Conservation (phyloP, 2,113 vertebrate genomes). For the Pampusana beccarii region DNA sequence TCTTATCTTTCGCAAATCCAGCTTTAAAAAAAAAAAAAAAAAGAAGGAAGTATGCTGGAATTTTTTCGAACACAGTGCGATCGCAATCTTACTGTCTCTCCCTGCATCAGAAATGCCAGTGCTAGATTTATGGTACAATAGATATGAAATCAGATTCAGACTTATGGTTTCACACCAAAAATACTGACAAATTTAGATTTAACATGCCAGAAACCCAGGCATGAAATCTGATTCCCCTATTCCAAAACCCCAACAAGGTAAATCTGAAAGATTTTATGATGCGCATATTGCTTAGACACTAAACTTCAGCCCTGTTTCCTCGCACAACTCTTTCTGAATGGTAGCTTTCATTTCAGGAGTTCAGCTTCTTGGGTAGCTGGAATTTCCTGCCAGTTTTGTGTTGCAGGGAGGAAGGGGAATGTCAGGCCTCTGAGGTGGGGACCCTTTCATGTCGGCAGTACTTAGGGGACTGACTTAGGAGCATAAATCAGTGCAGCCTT, state of each 20-base stretch:
- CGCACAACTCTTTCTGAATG: background rate
- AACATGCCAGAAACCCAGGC: background rate
- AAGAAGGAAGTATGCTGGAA: background rate
- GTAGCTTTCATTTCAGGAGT: conserved; percentile 2
- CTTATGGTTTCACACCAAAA: background rate
- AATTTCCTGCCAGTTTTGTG: background rate
- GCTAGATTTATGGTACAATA: background rate
- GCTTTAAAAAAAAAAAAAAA: background rate
- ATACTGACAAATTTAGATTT: background rate
- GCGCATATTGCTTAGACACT: background rate
- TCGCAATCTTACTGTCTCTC: background rate
- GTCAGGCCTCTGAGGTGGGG: background rate
- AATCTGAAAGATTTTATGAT: background rate
- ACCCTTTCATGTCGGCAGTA: conserved; percentile 4
- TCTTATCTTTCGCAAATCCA: background rate
- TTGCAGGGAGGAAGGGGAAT: background rate
- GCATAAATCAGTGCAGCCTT: background rate
- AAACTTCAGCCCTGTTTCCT: background rate
- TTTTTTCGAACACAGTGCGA: background rate
- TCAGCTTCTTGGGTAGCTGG: background rate
- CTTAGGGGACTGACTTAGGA: background rate
- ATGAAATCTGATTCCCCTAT: background rate
- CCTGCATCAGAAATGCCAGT: background rate
- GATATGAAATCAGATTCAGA: background rate
- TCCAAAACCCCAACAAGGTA: background rate